Evolutionary conservation across 2,113 vertebrate genomes (phyloP), one percentile per base, ranked within the genome.

Genomic region (Pagrus major): DNA sequence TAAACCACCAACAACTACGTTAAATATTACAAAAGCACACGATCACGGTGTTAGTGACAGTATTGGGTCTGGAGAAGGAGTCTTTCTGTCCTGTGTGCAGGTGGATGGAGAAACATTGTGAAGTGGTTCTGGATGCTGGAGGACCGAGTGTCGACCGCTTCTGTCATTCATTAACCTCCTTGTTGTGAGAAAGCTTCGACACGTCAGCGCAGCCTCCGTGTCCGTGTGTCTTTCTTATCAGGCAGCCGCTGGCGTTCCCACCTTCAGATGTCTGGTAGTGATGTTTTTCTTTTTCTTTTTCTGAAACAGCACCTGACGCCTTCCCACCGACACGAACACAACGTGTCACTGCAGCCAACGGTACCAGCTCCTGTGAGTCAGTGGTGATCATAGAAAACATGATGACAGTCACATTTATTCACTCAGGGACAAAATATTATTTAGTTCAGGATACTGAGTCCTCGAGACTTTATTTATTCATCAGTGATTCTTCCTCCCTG

Each of bases 171-270:
- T 88, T 82, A 79, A 79, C 71, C 14, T 11, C 9, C 18, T 18
- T 59, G 52, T 35, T 49, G 18, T 59, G 2, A 74, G 69, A 55
- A 18, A 20, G 9, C 5, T 23, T 16, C 14, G 1, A 3, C n/a
- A 0, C 42, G 51, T 66, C 58, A 29, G 71, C 3, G n/a, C 2
- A 65, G 78, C 78, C 61, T 75, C 71, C 44, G 58, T 59, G 79
- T 72, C 23, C 0, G 68, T 76, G 71, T 76, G 61, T 61, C 68
- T 54, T 78, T 67, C 55, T 82, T 82, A 85, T 85, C 79, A 35
- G 25, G 21, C 78, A 64, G 66, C 59, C 1, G 42, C 20, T 23
- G 21, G 25, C 12, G 33, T 83, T 80, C 75, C 27, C 73, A 83
- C 33, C 52, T 83, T 8, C 46, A 42, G 9, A 71, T 5, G 23